phyloP scores from a whole-genome alignment of 2,888 invertebrate species.

The Synergus gifuensis region DNA sequence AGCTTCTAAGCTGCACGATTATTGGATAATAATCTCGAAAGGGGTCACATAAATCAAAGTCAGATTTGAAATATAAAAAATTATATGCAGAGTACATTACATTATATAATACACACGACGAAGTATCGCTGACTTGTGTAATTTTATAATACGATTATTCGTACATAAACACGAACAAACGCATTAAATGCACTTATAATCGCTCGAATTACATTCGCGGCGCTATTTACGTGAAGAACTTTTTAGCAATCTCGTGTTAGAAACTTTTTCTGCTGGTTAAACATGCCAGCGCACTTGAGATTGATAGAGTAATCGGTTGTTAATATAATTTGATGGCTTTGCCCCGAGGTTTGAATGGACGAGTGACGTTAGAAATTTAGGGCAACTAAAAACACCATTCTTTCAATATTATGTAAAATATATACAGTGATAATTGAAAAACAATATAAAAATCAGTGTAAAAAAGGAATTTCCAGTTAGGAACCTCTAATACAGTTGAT shows the following conservation, averaged over 20 bases:
- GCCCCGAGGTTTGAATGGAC: neutral
- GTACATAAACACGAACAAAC: conserved; percentile 38
- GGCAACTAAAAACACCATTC: conserved; percentile 15
- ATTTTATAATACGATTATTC: neutral
- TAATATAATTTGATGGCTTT: conserved; percentile 48
- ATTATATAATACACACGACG: neutral
- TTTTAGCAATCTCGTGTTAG: conserved; percentile 42
- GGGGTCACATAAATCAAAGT: conserved; percentile 40
- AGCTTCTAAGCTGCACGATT: conserved; percentile 34
- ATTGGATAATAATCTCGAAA: conserved; percentile 43
- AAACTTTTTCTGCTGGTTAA: conserved; percentile 28
- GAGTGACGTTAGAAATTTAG: conserved; percentile 26
- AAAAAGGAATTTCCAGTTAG: too few relatives aligned
- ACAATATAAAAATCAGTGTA: too few relatives aligned
- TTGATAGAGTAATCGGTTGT: conserved; percentile 48
- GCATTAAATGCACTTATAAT: conserved; percentile 61
- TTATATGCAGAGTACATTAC: neutral
- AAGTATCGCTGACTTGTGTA: conserved; percentile 8
- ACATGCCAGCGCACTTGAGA: conserved; percentile 32
- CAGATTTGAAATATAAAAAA: conserved; percentile 12
- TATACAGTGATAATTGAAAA: too few relatives aligned
- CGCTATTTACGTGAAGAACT: conserved; percentile 44
- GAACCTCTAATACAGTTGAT: too few relatives aligned
- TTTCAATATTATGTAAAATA: neutral
- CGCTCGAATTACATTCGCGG: conserved; percentile 56